Percentiles rank a stretch among this genome's conserved stretches.
Evolutionary conservation across 1,140 invertebrate species (phyloP).

Genomic region (Cydia strobilella): DNA sequence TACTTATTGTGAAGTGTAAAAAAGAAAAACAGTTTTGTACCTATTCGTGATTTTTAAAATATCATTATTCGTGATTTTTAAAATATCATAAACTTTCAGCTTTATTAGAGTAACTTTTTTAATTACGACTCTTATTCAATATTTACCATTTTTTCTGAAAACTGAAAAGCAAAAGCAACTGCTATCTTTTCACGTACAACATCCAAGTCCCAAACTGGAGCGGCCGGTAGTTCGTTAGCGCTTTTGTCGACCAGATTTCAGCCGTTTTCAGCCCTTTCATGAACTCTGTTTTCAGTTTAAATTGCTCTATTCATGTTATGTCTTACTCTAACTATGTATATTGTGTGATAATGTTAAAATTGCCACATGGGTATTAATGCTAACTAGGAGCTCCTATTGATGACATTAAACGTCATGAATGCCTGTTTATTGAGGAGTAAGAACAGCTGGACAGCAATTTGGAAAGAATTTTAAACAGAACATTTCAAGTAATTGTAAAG

Average conservation of each 20-base stretch:
- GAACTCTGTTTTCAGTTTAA: conserved; percentile 23
- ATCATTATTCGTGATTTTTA: too few relatives aligned
- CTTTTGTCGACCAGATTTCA: conserved; percentile 27
- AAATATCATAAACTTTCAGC: too few relatives aligned
- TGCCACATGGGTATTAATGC: not conserved
- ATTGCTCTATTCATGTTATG: conserved; percentile 28
- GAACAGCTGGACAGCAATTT: too few relatives aligned
- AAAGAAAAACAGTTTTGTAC: too few relatives aligned
- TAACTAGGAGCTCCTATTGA: too few relatives aligned
- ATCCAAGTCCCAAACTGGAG: conserved; percentile 13
- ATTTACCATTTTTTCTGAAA: not conserved
- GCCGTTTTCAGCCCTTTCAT: conserved; percentile 31
- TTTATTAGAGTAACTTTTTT: not conserved
- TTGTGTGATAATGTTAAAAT: not conserved
- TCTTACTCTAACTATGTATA: not conserved
- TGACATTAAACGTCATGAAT: too few relatives aligned
- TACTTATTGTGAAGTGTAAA: too few relatives aligned
- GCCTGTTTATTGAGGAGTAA: too few relatives aligned
- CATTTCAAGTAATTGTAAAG: too few relatives aligned
- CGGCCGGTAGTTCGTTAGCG: conserved; percentile 26
- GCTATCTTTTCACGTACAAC: conserved; percentile 29
- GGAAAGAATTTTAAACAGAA: too few relatives aligned
- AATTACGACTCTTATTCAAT: not conserved
- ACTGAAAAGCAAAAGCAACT: not conserved
- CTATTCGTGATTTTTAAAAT: too few relatives aligned